Percentiles rank a stretch among this genome's conserved stretches.
phyloP scores from a whole-genome alignment of 1,140 invertebrate species.

The Drosophila mayri region DNA sequence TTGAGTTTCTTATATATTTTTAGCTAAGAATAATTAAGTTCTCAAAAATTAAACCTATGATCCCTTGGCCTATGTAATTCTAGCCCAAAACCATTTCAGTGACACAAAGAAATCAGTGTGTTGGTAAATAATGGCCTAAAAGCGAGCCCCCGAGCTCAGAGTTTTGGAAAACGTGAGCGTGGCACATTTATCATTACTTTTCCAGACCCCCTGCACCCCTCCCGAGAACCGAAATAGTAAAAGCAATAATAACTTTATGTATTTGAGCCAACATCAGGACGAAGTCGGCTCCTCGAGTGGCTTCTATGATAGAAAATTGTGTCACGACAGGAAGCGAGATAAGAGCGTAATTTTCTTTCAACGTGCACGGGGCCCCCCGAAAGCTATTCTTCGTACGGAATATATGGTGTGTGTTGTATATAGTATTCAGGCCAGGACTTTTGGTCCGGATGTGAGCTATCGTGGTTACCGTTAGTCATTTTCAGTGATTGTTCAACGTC shows the following conservation, averaged over 20 bases:
- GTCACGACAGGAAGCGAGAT: conserved; percentile 85
- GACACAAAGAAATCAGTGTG: conserved; percentile 41
- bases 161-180: conserved; percentile 66
- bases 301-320: conserved; percentile 83
- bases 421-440: conserved; percentile 31
- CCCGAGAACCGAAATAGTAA: conserved; percentile 26
- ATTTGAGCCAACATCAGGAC: conserved; percentile 51
- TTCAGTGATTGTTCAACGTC: conserved; percentile 80
- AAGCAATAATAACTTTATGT: conserved; percentile 83
- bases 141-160: not conserved
- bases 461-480: conserved; percentile 83
- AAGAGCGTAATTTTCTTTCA: conserved; percentile 84
- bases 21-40: not conserved
- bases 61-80: not conserved
- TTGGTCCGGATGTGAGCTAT: conserved; percentile 78
- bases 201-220: not conserved
- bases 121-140: conserved; percentile 60
- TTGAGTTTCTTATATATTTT: not conserved
- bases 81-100: not conserved
- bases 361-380: conserved; percentile 55
- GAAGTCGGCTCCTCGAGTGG: conserved; percentile 50
- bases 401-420: not conserved
- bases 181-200: conserved; percentile 73
- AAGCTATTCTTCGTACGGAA: conserved; percentile 55
- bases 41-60: not conserved